Base-by-base conservation (phyloP, 2,797 vertebrate genomes). In the Odontamblyopus lacepedii region DNA sequence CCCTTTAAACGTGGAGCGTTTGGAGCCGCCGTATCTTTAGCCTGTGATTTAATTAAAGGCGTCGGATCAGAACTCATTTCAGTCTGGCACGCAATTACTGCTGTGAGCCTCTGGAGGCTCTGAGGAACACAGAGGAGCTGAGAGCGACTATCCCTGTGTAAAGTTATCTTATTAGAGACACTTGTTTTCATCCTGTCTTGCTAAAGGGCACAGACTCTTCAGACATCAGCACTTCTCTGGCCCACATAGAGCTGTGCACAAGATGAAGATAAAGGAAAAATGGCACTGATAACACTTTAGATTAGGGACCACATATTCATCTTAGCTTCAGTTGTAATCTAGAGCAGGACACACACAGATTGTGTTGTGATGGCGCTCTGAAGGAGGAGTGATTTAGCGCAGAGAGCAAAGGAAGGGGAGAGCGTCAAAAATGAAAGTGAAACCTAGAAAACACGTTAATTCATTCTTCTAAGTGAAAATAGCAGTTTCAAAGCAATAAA, bases 1-100 rank as follows among this genome's bases (percentile, higher is more conserved):
- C 48, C 27, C 63, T 72, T 68, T 26, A 53, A 77, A 64, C 75
- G 41, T 70, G 71, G 59, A 55, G 65, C 63, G 51, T 79, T 78
- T 87, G 85, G 77, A 55, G 70, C 69, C 72, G 75, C 74, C 41
- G 26, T 74, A 85, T 88, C 83, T 78, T 71, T 77, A 66, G 76
- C 77, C 74, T 75, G 74, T 77, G 84, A 84, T 92, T 91, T 91
- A 92, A 93, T 93, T 92, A 92, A 89, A 83, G 81, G 81, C 85
- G 76, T 59, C 27, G 41, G 87, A 92, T 87, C 76, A 55, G 76
- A 83, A 86, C 87, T 88, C 82, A 77, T 88, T 89, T 90, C 83
- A 80, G 78, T 87, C 82, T 69, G 79, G 65, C 76, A 78, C 87
- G 87, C 87, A 92, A 91, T 93, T 93, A 93, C 89, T 88, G 85